A percentile compares a stretch with the other conserved stretches of the same genome.
phyloP scores from a whole-genome alignment of 2,888 invertebrate species.

The Eudasyphora cyanicolor region DNA sequence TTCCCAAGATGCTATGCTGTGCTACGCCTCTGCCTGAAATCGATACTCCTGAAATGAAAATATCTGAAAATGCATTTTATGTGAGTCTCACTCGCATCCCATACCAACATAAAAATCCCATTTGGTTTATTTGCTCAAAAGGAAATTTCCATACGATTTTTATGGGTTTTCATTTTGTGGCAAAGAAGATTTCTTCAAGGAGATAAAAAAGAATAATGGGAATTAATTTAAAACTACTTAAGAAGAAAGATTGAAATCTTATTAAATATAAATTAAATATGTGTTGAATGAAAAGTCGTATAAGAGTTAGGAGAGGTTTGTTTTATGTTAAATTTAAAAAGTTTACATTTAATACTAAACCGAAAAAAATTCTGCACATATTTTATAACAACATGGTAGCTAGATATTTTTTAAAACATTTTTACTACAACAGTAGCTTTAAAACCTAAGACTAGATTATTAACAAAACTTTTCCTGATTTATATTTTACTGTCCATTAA shows the following conservation, averaged over 20 bases:
- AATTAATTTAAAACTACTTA: constrained; percentile 3
- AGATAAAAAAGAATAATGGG: neutral
- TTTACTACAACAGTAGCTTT: no score
- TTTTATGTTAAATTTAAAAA: no score
- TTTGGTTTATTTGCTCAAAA: constrained; percentile 13
- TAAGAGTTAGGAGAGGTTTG: no score
- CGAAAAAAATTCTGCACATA: no score
- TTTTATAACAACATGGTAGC: no score
- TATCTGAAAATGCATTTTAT: neutral
- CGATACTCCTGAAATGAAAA: neutral
- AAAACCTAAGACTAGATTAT: no score
- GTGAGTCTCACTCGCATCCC: neutral
- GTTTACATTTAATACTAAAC: no score
- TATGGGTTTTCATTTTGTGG: neutral
- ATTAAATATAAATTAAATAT: no score
- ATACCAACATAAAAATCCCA: constrained; percentile 5
- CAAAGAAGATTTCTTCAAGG: neutral
- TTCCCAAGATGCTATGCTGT: no score
- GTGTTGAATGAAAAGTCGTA: no score
- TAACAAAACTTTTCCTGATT: no score
- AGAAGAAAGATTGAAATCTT: neutral
- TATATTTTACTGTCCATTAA: neutral
- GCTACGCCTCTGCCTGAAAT: neutral
- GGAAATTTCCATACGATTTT: constrained; percentile 11
- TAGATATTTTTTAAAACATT: no score